Percentiles rank a stretch among this genome's conserved stretches.
phyloP scores from a whole-genome alignment of 2,113 vertebrate genomes.

The Alectura lathami region DNA sequence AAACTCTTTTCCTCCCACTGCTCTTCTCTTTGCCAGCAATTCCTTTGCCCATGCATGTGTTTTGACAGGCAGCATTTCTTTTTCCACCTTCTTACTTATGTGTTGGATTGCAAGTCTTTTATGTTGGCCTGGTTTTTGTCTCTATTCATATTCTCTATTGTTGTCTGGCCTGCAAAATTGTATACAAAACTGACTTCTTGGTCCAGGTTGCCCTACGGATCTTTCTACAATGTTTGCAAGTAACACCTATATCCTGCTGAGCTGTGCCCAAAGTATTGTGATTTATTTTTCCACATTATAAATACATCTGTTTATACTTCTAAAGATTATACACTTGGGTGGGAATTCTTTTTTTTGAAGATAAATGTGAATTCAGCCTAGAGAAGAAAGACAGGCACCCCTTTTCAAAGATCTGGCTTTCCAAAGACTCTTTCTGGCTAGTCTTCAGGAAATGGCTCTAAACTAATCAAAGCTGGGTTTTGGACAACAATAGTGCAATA shows the following conservation, averaged over 20 bases:
- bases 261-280: accelerated
- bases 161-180: not conserved
- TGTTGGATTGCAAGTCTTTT: not conserved
- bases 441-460: not conserved
- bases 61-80: not conserved
- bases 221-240: not conserved
- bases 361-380: not conserved
- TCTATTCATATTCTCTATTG: not conserved
- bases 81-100: not conserved
- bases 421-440: not conserved
- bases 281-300: not conserved
- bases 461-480: not conserved
- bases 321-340: not conserved
- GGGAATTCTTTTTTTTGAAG: not conserved
- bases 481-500: not conserved
- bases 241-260: not conserved
- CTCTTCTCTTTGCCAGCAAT: not conserved
- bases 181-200: not conserved
- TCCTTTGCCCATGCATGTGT: not conserved
- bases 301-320: not conserved
- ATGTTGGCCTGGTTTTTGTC: not conserved
- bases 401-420: not conserved
- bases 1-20: not conserved
- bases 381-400: not conserved
- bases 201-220: accelerated